Evolutionary conservation across 2,888 invertebrate species (phyloP).

Genomic region (Cerceris ruficornis): DNA sequence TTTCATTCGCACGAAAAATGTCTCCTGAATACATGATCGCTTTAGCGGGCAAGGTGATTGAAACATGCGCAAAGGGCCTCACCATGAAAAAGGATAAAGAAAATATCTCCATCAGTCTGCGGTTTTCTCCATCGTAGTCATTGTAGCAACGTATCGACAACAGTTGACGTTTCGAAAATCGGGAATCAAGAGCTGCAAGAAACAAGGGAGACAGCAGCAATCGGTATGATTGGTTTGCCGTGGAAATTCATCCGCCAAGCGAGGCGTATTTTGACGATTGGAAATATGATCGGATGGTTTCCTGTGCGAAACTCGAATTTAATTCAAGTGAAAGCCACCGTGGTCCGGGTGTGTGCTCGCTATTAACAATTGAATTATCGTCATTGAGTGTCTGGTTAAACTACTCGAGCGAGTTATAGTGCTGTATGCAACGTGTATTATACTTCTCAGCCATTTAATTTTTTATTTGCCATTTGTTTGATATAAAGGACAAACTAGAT

Average conservation of each 20-base stretch:
- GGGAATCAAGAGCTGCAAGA: conserved; percentile 1
- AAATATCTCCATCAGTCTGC: no score
- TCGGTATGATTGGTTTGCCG: conserved; percentile 2
- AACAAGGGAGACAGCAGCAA: conserved; percentile 1
- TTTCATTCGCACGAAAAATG: no score
- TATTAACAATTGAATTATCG: conserved; percentile 12
- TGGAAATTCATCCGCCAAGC: conserved; percentile 6
- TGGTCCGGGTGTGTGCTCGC: not conserved
- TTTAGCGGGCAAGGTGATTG: no score
- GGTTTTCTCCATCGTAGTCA: no score
- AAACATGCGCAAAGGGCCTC: no score
- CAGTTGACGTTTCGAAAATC: not conserved
- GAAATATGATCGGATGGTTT: conserved; percentile 6
- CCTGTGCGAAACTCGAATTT: conserved; percentile 17
- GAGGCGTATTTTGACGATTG: conserved; percentile 7
- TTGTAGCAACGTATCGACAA: not conserved
- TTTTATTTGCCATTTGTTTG: no score
- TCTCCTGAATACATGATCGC: no score
- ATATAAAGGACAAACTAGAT: no score
- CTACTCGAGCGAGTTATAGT: not conserved
- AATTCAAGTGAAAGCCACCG: conserved; percentile 17
- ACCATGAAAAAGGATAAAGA: no score
- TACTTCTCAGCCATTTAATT: no score
- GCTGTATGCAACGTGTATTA: not conserved
- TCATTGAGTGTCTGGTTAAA: not conserved